A percentile compares a stretch with the other conserved stretches of the same genome.
Evolutionary conservation across 2,113 vertebrate species (phyloP).

Genomic region (Phyllopteryx taeniolatus): DNA sequence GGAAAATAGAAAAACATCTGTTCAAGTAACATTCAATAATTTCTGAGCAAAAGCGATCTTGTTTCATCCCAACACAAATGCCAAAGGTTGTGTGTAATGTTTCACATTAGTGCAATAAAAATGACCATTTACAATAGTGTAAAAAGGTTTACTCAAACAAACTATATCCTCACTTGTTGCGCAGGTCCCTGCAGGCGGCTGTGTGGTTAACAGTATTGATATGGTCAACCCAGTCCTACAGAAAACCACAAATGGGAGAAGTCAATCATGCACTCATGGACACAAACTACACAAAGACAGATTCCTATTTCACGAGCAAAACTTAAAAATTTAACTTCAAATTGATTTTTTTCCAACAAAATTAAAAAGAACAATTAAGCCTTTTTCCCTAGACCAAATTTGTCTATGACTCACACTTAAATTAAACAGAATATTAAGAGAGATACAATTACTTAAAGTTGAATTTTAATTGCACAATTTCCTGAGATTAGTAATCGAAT

Average conservation of each 20-base stretch:
- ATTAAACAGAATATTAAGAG: too few relatives aligned
- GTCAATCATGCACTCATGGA: neutral
- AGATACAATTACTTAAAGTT: too few relatives aligned
- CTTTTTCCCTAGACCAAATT: neutral
- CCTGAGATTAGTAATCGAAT: too few relatives aligned
- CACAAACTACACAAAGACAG: neutral
- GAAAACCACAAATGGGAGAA: conserved; percentile 29
- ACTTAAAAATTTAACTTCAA: neutral
- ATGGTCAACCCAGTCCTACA: conserved; percentile 86
- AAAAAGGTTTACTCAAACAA: neutral
- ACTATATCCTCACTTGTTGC: conserved; percentile 80
- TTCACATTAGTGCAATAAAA: neutral
- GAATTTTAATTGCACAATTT: too few relatives aligned
- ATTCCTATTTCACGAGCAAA: neutral
- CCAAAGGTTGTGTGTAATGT: neutral
- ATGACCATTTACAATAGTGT: neutral
- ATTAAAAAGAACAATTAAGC: neutral
- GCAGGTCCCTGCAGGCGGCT: conserved; percentile 83
- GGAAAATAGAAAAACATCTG: conserved; percentile 29
- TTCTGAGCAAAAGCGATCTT: neutral
- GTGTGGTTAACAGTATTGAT: conserved; percentile 84
- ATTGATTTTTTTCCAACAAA: neutral
- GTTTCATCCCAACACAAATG: neutral
- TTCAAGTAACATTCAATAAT: conserved; percentile 11
- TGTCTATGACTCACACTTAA: too few relatives aligned